Base-by-base conservation (phyloP, 2,888 invertebrate genomes). In the Parapristionchus giblindavisi region DNA sequence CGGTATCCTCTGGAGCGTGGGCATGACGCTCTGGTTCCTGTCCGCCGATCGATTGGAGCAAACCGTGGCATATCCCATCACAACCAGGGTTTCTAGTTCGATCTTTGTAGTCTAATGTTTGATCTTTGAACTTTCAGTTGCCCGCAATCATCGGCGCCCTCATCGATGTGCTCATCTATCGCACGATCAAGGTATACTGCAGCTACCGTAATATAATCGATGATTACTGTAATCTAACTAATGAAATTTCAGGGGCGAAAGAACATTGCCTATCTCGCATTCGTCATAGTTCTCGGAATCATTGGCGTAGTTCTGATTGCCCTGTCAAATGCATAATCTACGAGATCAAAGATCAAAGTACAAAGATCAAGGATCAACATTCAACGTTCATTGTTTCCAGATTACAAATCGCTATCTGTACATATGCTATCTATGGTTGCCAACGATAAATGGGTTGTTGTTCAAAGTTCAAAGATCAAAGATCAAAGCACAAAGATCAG, bases 11-110 rank as follows among this genome's bases (percentile, higher is more conserved):
- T 85, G 84, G 84, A 80, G 77, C 34, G 51, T 79, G 73, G 86
- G 89, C 48, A 89, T 89, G 58, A 84, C 87, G 0, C 84, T 87
- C 43, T 90, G 89, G 88, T 89, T 90, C 81, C 82, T 90, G 4
- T 89, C 90, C 24, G 90, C 89, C 79, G 86, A 88, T 68, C 84
- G 86, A 2, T 81, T 90, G n/a, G 89, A 89, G 0, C 89, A 89
- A 80, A 85, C 90, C 24, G 88, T 90, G 58, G 88, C 89, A 43
- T 90, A 89, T 80, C 90, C 90, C 3, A 89, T 90, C 70, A 88
- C 90, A 3, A 88, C 89, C 21, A 88, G 90, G 75, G 84, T 84
- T 60, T 38, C 77, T 65, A 34, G 5, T 24, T 24, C 8, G 11
- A 11, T 6, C 27, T 14, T 34, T 38, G 27, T 5, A 17, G n/a